These are phyloP conservation scores for Silurus aristotelis DNA, from an alignment of 2,797 vertebrate species.

Conservation along the genomic window DNA sequence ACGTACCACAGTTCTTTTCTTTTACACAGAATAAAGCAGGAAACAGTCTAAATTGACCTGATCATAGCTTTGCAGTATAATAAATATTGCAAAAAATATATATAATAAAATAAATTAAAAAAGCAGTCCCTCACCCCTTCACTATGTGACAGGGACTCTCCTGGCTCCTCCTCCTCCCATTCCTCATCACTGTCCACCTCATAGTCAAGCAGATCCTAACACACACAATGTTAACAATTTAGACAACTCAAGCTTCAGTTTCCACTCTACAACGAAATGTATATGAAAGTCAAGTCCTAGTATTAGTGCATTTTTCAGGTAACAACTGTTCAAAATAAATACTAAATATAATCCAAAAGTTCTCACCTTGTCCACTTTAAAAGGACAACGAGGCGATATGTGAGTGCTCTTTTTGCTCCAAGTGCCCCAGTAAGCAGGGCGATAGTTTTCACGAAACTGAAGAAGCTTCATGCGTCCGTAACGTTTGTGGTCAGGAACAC, in stretches of 20 bases:
- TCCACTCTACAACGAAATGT: neutral
- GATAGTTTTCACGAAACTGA: slow-evolving; percentile 90
- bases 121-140: slow-evolving; percentile 84
- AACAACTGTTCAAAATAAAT: too few species aligned
- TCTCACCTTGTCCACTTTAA: slow-evolving; percentile 84
- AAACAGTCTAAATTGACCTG: neutral
- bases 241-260: neutral
- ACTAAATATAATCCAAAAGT: neutral
- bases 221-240: neutral
- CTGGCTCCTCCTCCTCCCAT: slow-evolving; percentile 98
- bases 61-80: neutral
- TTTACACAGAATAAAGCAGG: neutral
- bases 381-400: slow-evolving; percentile 82
- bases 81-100: neutral
- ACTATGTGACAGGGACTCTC: slow-evolving; percentile 96
- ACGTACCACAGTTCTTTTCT: neutral
- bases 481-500: slow-evolving; percentile 75
- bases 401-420: slow-evolving; percentile 84
- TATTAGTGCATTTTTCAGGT: neutral
- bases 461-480: slow-evolving; percentile 94
- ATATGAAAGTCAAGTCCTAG: neutral
- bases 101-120: neutral
- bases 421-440: slow-evolving; percentile 98
- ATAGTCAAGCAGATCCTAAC: slow-evolving; percentile 87
- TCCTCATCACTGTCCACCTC: slow-evolving; percentile 98